phyloP scores from a whole-genome alignment of 2,113 vertebrate species.

The Oncorhynchus gorbuscha region DNA sequence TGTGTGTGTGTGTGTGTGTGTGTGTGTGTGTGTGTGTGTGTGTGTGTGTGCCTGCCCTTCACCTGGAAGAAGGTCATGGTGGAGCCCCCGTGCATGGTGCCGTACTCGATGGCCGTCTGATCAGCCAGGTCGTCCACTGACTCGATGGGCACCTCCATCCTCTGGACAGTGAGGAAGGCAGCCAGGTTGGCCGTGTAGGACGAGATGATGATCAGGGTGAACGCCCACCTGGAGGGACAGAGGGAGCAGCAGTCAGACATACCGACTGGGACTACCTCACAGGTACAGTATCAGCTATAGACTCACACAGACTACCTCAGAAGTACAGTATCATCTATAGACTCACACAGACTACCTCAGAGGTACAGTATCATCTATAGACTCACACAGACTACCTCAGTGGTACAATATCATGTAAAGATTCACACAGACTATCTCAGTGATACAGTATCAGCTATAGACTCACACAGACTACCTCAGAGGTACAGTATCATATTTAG shows the following conservation, averaged over 20 bases:
- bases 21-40: slow-evolving; percentile 5
- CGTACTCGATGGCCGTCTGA: slow-evolving; percentile 95
- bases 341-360: neutral
- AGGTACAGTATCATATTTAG: too few relatives aligned
- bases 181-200: slow-evolving; percentile 98
- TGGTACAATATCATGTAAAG: neutral
- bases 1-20: slow-evolving; percentile 6
- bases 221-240: slow-evolving; percentile 86
- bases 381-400: too few relatives aligned
- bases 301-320: neutral
- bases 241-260: neutral
- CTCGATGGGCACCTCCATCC: slow-evolving; percentile 97
- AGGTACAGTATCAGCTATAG: too few relatives aligned
- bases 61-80: slow-evolving; percentile 99
- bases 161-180: slow-evolving; percentile 93
- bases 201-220: slow-evolving; percentile 98
- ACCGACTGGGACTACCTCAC: neutral
- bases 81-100: slow-evolving; percentile 96
- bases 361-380: too few relatives aligned
- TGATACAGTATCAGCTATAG: too few relatives aligned
- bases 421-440: too few relatives aligned
- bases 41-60: slow-evolving; percentile 36
- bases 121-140: slow-evolving; percentile 96
- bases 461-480: neutral
- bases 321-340: too few relatives aligned